These are phyloP conservation scores for Nebria ingens DNA, from an alignment of 1,140 invertebrate genomes.

Conservation along the genomic window DNA sequence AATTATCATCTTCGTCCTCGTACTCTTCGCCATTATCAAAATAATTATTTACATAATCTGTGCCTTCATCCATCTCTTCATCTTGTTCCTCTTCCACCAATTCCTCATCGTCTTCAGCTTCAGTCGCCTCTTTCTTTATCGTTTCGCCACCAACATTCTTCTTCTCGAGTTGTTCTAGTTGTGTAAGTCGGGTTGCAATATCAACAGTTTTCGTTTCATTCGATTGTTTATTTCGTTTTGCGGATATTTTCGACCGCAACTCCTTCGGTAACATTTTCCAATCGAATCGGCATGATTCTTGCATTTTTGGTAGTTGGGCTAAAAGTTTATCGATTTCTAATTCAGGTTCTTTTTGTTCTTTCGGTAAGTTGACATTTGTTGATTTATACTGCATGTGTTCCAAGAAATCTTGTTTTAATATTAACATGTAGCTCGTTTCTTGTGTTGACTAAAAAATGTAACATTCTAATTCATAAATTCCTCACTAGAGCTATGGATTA, in stretches of 20 bases:
- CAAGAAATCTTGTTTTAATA: slow-evolving; percentile 48
- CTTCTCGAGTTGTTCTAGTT: slow-evolving; percentile 49
- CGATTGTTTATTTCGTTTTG: slow-evolving; percentile 18
- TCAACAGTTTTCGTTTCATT: slow-evolving; percentile 29
- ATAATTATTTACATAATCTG: slow-evolving; percentile 72
- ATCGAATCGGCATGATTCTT: slow-evolving; percentile 37
- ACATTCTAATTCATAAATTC: not conserved
- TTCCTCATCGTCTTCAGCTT: slow-evolving; percentile 40
- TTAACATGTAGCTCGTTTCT: slow-evolving; percentile 43
- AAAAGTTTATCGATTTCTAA: slow-evolving; percentile 55
- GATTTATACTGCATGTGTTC: slow-evolving; percentile 45
- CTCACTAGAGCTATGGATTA: too few species aligned
- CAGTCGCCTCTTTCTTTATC: slow-evolving; percentile 37
- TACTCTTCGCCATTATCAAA: slow-evolving; percentile 82
- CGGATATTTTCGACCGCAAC: slow-evolving; percentile 39
- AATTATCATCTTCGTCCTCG: slow-evolving; percentile 75
- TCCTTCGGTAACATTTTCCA: slow-evolving; percentile 46
- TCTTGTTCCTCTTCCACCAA: slow-evolving; percentile 43
- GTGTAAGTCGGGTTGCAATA: slow-evolving; percentile 32
- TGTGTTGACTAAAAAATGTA: slow-evolving; percentile 31
- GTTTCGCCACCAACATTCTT: slow-evolving; percentile 38
- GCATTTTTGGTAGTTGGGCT: slow-evolving; percentile 33
- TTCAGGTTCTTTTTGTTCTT: slow-evolving; percentile 45
- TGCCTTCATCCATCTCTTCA: slow-evolving; percentile 61
- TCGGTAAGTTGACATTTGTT: slow-evolving; percentile 35